Percentiles rank a stretch among this genome's conserved stretches.
phyloP scores from a whole-genome alignment of 2,888 invertebrate genomes.

The Tricholauxania praeusta region DNA sequence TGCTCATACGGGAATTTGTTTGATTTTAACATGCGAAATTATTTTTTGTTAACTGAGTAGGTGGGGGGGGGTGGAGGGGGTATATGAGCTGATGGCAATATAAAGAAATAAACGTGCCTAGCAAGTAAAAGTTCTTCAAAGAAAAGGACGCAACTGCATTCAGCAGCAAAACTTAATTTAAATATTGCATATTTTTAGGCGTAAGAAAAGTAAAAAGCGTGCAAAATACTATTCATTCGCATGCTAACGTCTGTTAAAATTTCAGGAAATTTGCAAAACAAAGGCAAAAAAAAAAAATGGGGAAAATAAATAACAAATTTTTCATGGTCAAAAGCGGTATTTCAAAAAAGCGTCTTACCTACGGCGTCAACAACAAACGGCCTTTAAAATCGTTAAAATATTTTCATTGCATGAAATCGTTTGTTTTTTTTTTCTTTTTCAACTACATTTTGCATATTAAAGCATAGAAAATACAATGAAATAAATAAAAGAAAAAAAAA shows the following conservation, averaged over 20 bases:
- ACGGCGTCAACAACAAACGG: constrained; percentile 7
- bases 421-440: background rate
- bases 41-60: constrained; percentile 37
- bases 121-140: too few relatives aligned
- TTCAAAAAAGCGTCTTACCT: constrained; percentile 21
- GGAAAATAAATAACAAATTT: background rate
- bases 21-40: constrained; percentile 64
- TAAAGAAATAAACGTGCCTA: too few relatives aligned
- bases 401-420: constrained; percentile 14
- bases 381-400: constrained; percentile 25
- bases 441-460: too few relatives aligned
- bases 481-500: background rate
- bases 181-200: too few relatives aligned
- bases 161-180: too few relatives aligned
- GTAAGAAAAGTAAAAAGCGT: too few relatives aligned
- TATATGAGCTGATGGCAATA: constrained; percentile 14
- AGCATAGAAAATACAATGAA: too few relatives aligned
- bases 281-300: background rate
- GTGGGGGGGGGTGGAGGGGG: constrained; percentile 33
- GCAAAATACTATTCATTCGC: too few relatives aligned
- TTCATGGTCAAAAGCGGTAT: constrained; percentile 15
- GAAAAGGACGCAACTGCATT: too few relatives aligned
- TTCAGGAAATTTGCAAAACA: background rate
- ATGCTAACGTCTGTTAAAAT: too few relatives aligned
- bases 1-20: constrained; percentile 66